Evolutionary conservation across 30 jellyfish, hydroid and myxozoan genomes (phyloP).

Genomic region (Aurelia aurita): DNA sequence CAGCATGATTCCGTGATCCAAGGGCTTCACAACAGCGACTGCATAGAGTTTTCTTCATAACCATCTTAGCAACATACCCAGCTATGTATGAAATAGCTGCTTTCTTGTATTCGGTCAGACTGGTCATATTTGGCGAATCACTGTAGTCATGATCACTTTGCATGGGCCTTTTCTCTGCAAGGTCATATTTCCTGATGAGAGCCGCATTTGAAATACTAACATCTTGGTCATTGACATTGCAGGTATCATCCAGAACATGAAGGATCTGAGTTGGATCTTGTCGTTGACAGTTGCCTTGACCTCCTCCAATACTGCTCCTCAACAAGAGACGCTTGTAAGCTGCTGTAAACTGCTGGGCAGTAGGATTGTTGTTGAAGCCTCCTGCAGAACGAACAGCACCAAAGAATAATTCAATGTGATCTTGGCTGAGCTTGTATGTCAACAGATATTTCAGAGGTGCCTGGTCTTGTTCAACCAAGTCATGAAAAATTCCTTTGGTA

Average conservation of each 20-base stretch:
- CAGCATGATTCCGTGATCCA: constrained; percentile 5
- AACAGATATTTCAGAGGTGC: constrained; percentile 56
- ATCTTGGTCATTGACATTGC: constrained; percentile 19
- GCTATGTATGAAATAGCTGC: constrained; percentile 71
- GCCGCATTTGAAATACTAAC: constrained; percentile 42
- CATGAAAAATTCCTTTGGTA: constrained; percentile 53
- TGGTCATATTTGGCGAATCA: constrained; percentile 31
- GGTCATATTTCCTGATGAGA: constrained; percentile 50
- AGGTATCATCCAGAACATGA: constrained; percentile 50
- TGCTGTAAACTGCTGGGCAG: too few species aligned
- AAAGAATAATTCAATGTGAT: constrained; percentile 79
- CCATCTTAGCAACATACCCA: constrained; percentile 67
- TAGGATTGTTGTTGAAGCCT: too few species aligned
- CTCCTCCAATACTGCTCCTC: constrained; percentile 56
- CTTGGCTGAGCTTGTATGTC: constrained; percentile 74
- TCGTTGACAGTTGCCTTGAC: constrained; percentile 51
- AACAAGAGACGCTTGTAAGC: too few species aligned
- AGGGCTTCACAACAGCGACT: constrained; percentile 7
- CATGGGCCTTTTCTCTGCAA: constrained; percentile 17
- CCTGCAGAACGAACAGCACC: too few species aligned
- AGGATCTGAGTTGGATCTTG: constrained; percentile 63
- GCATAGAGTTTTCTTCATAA: constrained; percentile 4
- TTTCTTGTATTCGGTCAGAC: constrained; percentile 53
- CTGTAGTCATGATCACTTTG: constrained; percentile 58
- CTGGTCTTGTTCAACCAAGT: constrained; percentile 46